Evolutionary conservation across 2,888 invertebrate species (phyloP).

Genomic region (Altica lythri): DNA sequence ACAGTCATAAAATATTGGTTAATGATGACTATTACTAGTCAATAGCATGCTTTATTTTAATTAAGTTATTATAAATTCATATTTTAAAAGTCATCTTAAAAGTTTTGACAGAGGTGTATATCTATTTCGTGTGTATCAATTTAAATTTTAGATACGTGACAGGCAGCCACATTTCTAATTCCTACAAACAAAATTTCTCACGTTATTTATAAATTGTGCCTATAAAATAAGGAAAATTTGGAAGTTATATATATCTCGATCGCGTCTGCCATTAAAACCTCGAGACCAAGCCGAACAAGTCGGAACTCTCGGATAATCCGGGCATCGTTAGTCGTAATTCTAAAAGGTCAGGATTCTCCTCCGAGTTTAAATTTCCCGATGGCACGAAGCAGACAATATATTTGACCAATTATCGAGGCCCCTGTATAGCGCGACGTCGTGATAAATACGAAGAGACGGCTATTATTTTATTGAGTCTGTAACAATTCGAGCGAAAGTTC

Average conservation of each 20-base stretch:
- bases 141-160: too few relatives aligned
- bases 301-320: slow-evolving; percentile 32
- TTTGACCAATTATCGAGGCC: slow-evolving; percentile 54
- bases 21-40: too few relatives aligned
- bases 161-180: too few relatives aligned
- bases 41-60: too few relatives aligned
- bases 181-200: too few relatives aligned
- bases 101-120: too few relatives aligned
- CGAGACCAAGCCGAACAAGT: slow-evolving; percentile 7
- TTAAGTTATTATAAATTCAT: too few relatives aligned
- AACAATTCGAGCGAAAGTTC: slow-evolving; percentile 46
- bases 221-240: too few relatives aligned
- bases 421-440: slow-evolving; percentile 49
- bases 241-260: not conserved
- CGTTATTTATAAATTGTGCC: too few relatives aligned
- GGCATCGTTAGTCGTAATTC: slow-evolving; percentile 35
- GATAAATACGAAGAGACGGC: slow-evolving; percentile 53
- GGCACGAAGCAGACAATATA: slow-evolving; percentile 53
- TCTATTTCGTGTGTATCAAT: too few relatives aligned
- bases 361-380: slow-evolving; percentile 34
- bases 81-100: too few relatives aligned
- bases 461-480: slow-evolving; percentile 53
- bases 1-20: too few relatives aligned
- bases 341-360: slow-evolving; percentile 35
- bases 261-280: slow-evolving; percentile 7